Conservation (phyloP, 1,140 invertebrate species). For the Leptopilina clavipes region DNA sequence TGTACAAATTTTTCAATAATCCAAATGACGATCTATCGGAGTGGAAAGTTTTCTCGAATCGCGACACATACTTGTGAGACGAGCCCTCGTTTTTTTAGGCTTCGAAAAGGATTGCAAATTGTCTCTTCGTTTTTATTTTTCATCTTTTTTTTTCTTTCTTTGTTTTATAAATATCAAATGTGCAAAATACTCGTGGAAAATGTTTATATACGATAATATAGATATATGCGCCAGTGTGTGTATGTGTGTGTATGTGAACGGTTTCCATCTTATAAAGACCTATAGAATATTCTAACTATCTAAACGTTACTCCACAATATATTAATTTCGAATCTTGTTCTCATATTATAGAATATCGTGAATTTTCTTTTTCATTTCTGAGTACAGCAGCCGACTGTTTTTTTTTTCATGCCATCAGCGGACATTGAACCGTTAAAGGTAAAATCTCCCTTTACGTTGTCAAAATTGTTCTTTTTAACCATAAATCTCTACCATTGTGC, state of each 20-base stretch:
- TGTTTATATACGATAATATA: constrained; percentile 52
- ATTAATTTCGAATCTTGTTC: constrained; percentile 72
- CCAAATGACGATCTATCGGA: background rate
- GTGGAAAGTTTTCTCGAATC: constrained; percentile 28
- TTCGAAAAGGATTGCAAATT: constrained; percentile 57
- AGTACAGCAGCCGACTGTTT: constrained; percentile 68
- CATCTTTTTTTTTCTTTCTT: constrained; percentile 39
- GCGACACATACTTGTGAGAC: constrained; percentile 58
- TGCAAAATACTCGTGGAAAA: constrained; percentile 74
- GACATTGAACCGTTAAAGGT: constrained; percentile 70
- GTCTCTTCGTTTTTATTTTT: constrained; percentile 52
- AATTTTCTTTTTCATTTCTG: constrained; percentile 50
- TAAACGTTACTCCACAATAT: constrained; percentile 66
- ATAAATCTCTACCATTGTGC: constrained; percentile 33
- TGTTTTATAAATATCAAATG: constrained; percentile 68
- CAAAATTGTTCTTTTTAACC: no score
- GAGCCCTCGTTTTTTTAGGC: constrained; percentile 59
- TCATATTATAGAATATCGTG: constrained; percentile 63
- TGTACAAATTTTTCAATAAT: constrained; percentile 39
- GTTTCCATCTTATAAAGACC: constrained; percentile 65
- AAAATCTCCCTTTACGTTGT: constrained; percentile 46
- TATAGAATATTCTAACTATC: constrained; percentile 68
- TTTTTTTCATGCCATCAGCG: constrained; percentile 56
- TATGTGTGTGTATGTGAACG: constrained; percentile 29
- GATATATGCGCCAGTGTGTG: constrained; percentile 39